A percentile compares a stretch with the other conserved stretches of the same genome.
These are phyloP conservation scores for Amyelois transitella DNA, from an alignment of 1,140 invertebrate species.

Conservation along the genomic window DNA sequence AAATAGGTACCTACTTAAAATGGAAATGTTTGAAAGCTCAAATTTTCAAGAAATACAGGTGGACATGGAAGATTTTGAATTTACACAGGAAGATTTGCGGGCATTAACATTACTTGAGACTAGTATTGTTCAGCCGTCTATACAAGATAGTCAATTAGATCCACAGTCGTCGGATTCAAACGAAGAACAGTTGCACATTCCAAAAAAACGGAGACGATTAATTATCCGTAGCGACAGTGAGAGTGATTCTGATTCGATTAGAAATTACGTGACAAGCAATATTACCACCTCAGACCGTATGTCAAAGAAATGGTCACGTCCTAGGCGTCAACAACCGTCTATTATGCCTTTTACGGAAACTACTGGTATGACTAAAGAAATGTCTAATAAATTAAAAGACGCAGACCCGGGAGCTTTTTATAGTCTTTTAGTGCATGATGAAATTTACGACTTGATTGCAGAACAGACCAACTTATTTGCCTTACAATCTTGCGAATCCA, in stretches of 20 bases:
- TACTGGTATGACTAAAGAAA: slow-evolving; percentile 27
- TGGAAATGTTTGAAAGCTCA: no score
- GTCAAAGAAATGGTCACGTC: slow-evolving; percentile 32
- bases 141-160: no score
- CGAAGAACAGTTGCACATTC: slow-evolving; percentile 30
- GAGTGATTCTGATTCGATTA: slow-evolving; percentile 29
- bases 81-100: no score
- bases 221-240: slow-evolving; percentile 34
- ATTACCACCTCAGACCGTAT: slow-evolving; percentile 34
- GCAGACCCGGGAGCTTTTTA: slow-evolving; percentile 29
- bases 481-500: no score
- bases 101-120: no score
- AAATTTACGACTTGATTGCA: slow-evolving; percentile 38
- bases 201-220: slow-evolving; percentile 34
- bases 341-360: slow-evolving; percentile 34
- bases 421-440: slow-evolving; percentile 31
- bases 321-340: slow-evolving; percentile 32
- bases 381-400: slow-evolving; percentile 32
- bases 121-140: no score
- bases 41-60: no score
- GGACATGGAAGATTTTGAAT: no score
- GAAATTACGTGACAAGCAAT: slow-evolving; percentile 32
- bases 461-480: no score
- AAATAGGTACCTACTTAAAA: no score
- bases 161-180: no score